Evolutionary conservation across 1,140 invertebrate species (phyloP), one percentile per base, ranked within the genome.

Genomic region (Vollenhovia emeryi): DNA sequence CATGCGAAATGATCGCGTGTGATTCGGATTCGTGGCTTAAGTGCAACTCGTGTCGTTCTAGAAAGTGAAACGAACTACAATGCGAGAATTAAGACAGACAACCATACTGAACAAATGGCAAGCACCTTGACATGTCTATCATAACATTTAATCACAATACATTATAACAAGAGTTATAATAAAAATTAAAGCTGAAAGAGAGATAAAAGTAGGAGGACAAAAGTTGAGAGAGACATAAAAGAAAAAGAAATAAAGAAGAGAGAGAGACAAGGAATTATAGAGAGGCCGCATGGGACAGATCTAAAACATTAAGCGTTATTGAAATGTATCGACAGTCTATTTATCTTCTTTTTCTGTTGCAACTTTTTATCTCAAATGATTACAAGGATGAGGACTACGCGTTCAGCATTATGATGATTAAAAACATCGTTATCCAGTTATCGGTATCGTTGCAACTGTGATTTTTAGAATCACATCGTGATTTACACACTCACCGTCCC

Each of bases 91-190:
- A 24, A 71, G 30, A 13, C 50, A 71, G 24, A 45, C 50, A 43
- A 36, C 18, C 75, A 68, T 68, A 62, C 76, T 68, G 33, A 68
- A 71, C 4, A 50, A 69, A 82, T 82, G 13, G 18, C 43, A 73
- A 82, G 52, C 66, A 43, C 13, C 11, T 80, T 71, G 40, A 80
- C 45, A 36, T 68, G 15, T 57, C 30, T 43, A n/a, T 33, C n/a
- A 18, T 24, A 57, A 80, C 11, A 80, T 27, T 78, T 71, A 82
- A 59, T 43, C 15, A 68, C 62, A 43, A 71, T 33, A 30, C 43
- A 71, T 57, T 43, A n/a, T n/a, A 73, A 57, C 5, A 82, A 66
- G 8, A 66, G 18, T 66, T 79, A 43, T 66, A 36, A 50, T 52
- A 52, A 50, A 79, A 79, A 50, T 50, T 33, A n/a, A 79, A 66